Evolutionary conservation across 53 echinoderm and acorn worm species (phyloP), one percentile per base, ranked within the genome.

Genomic region (Patiria pectinifera): DNA sequence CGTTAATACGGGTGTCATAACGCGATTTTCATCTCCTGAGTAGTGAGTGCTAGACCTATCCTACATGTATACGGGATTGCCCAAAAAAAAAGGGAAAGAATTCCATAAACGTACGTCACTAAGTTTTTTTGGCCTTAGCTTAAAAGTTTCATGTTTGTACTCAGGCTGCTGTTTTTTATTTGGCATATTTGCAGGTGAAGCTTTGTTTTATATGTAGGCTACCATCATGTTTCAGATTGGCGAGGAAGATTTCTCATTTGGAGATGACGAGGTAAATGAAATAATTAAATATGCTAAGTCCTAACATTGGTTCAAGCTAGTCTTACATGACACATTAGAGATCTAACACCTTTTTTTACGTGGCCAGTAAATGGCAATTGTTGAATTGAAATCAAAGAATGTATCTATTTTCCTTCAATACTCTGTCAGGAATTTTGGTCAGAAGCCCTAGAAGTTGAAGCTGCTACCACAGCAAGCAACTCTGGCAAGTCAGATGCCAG

Each of bases 161-260:
- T 53, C 53, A 53, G 5, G 53, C 2, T 16, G 18, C 14, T 69
- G 2, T 85, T 8, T 21, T 85, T 43, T 18, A 15, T 70, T 15
- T 79, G 14, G 4, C 24, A 22, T 11, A 53, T 82, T 82, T 82
- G 1, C 13, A 82, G 82, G 82, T 82, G 23, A 58, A 47, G 22
- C 76, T 1, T 69, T 4, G 71, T 86, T 3, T 21, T n/a, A n/a
- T n/a, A 16, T 21, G 48, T 11, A 58, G 58, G 12, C 35, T 21
- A 59, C 19, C 85, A 82, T 15, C 83, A 85, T 91, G 91, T 94
- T 94, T 58, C 89, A 94, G 45, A 94, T 94, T 26, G 89, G 92
- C 62, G 94, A 94, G 45, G 94, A 92, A 69, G 94, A 94, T 69
- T 83, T 94, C 45, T 89, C 92, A 19, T 92, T 94, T 79, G 92